Evolutionary conservation across 2,888 invertebrate species (phyloP), one percentile per base, ranked within the genome.

Genomic region (Diloba caeruleocephala): DNA sequence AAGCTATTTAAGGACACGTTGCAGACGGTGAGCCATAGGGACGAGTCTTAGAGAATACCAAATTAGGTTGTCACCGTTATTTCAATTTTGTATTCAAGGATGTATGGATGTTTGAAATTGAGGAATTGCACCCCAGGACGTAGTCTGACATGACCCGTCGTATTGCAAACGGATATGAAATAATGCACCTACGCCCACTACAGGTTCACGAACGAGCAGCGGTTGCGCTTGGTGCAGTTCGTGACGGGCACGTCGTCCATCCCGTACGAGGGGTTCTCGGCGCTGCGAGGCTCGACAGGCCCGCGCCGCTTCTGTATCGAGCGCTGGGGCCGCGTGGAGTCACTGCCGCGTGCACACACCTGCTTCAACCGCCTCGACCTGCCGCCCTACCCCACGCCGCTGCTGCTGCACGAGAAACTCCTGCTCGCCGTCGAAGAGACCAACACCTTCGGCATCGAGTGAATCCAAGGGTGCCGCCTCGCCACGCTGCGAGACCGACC

Each of bases 211-310:
- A 99, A 99, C 89, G 99, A 99, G 86, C 98, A 99, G 79, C 95
- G 99, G 9, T 94, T 99, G 13, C 95, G 99, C 32, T 94, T 99
- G 52, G 94, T 99, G 25, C 98, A 99, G 91, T 99, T 99, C 92
- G 99, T 99, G 57, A 99, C 99, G 6, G 99, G 99, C 32, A 99
- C 99, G 0, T 98, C 99, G 0, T 98, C 98, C 76, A 98, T 99
- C 78, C 99, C 99, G 0, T 99, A 98, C 88, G 99, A 99, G 87
- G 99, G 99, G 1, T 99, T 99, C 92, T 95, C 98, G 0, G 99
- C 99, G 1, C 92, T 99, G 49, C 95, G 99, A 31, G 99, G 99
- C 46, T 98, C 98, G 5, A 98, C 98, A 33, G 99, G 99, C 0
- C 98, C 98, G 28, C 95, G 99, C 10, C 97, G 98, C 75, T 99